These are phyloP conservation scores for Neodiprion virginianus DNA, from an alignment of 1,140 invertebrate species.

Conservation along the genomic window DNA sequence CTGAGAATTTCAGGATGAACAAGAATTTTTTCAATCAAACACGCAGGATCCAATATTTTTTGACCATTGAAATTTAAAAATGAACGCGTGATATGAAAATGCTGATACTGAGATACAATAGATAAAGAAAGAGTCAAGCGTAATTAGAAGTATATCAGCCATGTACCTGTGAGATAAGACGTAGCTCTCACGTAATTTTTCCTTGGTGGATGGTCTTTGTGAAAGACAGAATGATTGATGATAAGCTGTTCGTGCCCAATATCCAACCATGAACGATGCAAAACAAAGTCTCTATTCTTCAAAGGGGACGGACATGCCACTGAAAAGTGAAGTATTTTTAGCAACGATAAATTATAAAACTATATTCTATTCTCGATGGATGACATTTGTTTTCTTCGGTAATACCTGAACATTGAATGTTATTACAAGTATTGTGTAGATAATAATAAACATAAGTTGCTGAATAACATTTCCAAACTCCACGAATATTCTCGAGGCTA, in stretches of 20 bases:
- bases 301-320: slow-evolving; percentile 87
- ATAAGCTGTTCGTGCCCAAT: slow-evolving; percentile 84
- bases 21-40: no score
- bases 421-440: not conserved
- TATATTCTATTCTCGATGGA: slow-evolving; percentile 10
- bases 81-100: no score
- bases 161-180: slow-evolving; percentile 64
- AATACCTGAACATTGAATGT: not conserved
- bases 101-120: no score
- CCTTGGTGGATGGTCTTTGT: slow-evolving; percentile 80
- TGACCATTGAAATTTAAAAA: no score
- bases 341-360: not conserved
- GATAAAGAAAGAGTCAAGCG: no score
- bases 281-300: slow-evolving; percentile 89
- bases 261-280: slow-evolving; percentile 90
- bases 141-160: no score
- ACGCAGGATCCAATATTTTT: no score
- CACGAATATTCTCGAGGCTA: slow-evolving; percentile 36
- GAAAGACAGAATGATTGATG: slow-evolving; percentile 89
- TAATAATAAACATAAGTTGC: slow-evolving; percentile 9
- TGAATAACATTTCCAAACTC: no score
- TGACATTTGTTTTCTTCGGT: not conserved
- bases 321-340: slow-evolving; percentile 51
- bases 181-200: slow-evolving; percentile 80
- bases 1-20: no score